phyloP scores from a whole-genome alignment of 1,140 invertebrate genomes.

The Alviniconcha marisindica region DNA sequence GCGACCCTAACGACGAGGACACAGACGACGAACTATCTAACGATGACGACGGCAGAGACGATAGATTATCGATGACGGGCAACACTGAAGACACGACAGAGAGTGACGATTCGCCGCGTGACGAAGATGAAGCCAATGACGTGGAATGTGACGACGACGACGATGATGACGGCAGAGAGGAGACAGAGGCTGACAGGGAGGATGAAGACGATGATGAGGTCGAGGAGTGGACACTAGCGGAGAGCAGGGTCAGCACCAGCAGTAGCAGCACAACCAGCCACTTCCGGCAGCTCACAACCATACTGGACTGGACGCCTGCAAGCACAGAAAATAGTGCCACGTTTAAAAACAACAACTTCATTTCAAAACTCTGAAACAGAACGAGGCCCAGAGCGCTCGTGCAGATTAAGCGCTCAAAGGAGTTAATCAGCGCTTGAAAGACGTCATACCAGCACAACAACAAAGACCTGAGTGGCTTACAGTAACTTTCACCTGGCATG shows the following conservation, averaged over 20 bases:
- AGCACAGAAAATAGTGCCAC: too few relatives aligned
- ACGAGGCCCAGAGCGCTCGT: too few relatives aligned
- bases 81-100: too few relatives aligned
- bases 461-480: too few relatives aligned
- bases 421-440: too few relatives aligned
- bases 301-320: constrained; percentile 33
- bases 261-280: constrained; percentile 25
- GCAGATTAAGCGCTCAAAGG: too few relatives aligned
- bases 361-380: too few relatives aligned
- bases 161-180: background rate
- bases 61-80: background rate
- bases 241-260: constrained; percentile 13
- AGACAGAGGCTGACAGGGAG: background rate
- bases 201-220: background rate
- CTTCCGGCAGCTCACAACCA: constrained; percentile 26
- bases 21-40: background rate
- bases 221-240: background rate
- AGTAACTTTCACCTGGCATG: too few relatives aligned
- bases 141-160: background rate
- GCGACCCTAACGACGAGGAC: background rate
- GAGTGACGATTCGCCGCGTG: background rate
- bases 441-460: too few relatives aligned
- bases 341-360: too few relatives aligned
- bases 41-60: too few relatives aligned
- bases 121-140: background rate